Conservation (phyloP, 2,113 vertebrate genomes). For the Prionailurus bengalensis region DNA sequence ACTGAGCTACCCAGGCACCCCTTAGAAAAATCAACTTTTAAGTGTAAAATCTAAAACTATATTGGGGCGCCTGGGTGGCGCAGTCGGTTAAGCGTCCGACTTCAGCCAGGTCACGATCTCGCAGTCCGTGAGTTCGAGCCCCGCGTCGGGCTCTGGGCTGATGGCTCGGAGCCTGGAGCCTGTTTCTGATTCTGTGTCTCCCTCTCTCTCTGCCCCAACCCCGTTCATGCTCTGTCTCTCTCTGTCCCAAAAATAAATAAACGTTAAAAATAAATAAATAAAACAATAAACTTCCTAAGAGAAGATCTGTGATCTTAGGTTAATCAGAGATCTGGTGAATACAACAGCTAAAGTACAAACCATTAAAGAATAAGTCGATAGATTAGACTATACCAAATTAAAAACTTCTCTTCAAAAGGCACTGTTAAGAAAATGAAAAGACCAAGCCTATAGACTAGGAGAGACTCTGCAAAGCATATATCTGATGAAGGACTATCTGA, state of each 20-base stretch:
- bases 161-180: too few species aligned
- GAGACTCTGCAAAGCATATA: background rate
- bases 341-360: background rate
- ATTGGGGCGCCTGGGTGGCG: too few species aligned
- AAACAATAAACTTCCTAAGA: constrained; percentile 12
- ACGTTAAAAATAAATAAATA: background rate
- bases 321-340: background rate
- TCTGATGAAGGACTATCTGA: background rate
- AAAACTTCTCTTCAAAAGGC: constrained; percentile 9
- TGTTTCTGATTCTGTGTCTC: too few species aligned
- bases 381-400: background rate
- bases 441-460: background rate
- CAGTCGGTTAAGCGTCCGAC: too few species aligned
- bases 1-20: too few species aligned
- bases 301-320: background rate
- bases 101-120: too few species aligned
- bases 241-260: too few species aligned
- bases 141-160: too few species aligned
- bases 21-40: background rate
- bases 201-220: too few species aligned
- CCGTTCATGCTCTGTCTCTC: too few species aligned
- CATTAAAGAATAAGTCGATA: background rate
- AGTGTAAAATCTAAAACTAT: background rate
- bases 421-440: constrained; percentile 20
- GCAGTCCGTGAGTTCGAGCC: too few species aligned